These are phyloP conservation scores for Fistularia tabacaria DNA, from an alignment of 2,797 vertebrate species.

Conservation along the genomic window DNA sequence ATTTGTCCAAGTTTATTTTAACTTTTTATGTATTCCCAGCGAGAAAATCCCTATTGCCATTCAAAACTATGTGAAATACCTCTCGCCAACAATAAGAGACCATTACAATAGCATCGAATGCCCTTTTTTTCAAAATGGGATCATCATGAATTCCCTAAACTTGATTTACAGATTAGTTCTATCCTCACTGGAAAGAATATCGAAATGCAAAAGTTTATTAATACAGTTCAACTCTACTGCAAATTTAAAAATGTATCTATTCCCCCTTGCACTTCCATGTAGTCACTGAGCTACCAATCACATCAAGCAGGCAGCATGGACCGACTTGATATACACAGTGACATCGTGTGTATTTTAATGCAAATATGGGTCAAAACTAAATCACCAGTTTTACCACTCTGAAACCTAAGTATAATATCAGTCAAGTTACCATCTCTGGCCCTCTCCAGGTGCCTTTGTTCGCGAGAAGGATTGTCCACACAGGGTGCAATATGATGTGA, in stretches of 20 bases:
- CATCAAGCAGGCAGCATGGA: conserved; percentile 1
- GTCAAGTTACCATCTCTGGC: conserved; percentile 38
- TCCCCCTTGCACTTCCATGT: background rate
- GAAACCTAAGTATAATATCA: conserved; percentile 45
- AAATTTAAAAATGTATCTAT: background rate
- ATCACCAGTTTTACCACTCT: conserved; percentile 36
- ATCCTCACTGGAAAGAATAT: too few species aligned
- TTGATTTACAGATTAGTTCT: too few species aligned
- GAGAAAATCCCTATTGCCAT: background rate
- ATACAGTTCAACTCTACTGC: too few species aligned
- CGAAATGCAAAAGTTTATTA: too few species aligned
- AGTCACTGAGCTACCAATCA: conserved; percentile 9
- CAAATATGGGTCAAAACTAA: conserved; percentile 33
- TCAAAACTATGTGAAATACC: too few species aligned
- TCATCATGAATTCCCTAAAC: too few species aligned
- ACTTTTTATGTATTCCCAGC: background rate
- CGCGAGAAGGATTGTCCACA: conserved; percentile 51
- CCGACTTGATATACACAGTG: conserved; percentile 34
- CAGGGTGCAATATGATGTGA: conserved; percentile 58
- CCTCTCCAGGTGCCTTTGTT: conserved; percentile 65
- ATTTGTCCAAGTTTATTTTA: too few species aligned
- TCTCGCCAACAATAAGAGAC: too few species aligned
- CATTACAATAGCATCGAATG: too few species aligned
- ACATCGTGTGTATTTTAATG: conserved; percentile 41
- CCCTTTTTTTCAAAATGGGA: too few species aligned